Base-by-base conservation (phyloP, 35 echinoderm and acorn worm species). In the Heliocidaris tuberculata region DNA sequence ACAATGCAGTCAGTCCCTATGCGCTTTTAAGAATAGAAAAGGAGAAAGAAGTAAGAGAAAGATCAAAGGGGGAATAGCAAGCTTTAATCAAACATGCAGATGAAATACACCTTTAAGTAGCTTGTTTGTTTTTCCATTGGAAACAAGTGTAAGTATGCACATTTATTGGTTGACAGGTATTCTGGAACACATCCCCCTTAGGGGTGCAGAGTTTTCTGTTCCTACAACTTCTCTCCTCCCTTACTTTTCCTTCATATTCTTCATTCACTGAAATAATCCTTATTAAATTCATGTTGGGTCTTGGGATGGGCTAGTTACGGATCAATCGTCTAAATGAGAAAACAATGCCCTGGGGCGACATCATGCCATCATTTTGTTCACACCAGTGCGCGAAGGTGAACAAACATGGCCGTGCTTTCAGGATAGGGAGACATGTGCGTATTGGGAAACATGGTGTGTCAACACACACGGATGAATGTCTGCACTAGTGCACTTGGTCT, bases 381-480 rank as follows among this genome's bases (percentile, higher is more conserved):
- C 65, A n/a, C 65, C 21, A 78, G 65, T 78, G 27, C 7, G 21
- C 32, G 87, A 89, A 89, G 87, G 87, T 89, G 86, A 88, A 88
- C 86, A 88, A 88, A 89, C 30, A 89, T 48, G 87, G 65, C 2
- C 21, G 24, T 89, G 87, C 87, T 47, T 48, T 32, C 7, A 12
- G 47, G 87, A 89, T 89, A 89, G 47, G 87, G 87, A 13, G 87
- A 89, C 87, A 89, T 89, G 31, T 89, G 87, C 87, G 10, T 89
- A 27, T 19, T 19, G 47, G 87, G 47, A 19, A 12, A 89, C 87
- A 89, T 89, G 29, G 31, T 42, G 32, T 89, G 87, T 89, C 30
- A 89, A 89, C 87, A 32, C 29, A 13, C 65, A 42, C 2, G 87
- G 29, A 42, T 89, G 87, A 89, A 89, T 89, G 87, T 89, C 87